Percentiles rank a stretch among this genome's conserved stretches.
Evolutionary conservation across 2,113 vertebrate genomes (phyloP).

Genomic region (Ammodramus savannarum): DNA sequence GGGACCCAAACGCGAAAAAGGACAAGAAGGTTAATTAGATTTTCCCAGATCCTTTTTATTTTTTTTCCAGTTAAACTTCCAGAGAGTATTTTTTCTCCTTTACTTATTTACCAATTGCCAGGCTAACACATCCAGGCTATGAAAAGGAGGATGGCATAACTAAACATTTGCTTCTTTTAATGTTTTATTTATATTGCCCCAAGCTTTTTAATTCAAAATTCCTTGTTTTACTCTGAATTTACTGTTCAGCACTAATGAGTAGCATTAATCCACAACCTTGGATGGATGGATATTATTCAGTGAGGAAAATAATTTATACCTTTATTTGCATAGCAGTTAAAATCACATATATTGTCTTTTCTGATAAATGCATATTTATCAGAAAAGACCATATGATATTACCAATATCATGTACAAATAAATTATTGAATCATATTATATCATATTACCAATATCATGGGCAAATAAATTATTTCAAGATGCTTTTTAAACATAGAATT

Average conservation of each 20-base stretch:
- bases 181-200: neutral
- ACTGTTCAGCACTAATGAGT: neutral
- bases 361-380: neutral
- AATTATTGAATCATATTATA: too few species aligned
- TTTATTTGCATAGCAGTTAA: neutral
- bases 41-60: neutral
- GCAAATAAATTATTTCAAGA: neutral
- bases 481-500: neutral
- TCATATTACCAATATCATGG: neutral
- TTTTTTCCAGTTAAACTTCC: neutral
- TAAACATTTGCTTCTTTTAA: neutral
- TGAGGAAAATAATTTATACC: neutral
- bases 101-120: accelerated
- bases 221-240: neutral
- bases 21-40: neutral
- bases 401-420: too few species aligned
- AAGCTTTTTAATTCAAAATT: neutral
- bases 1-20: too few species aligned
- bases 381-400: too few species aligned
- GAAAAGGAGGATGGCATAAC: neutral
- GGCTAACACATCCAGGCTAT: neutral
- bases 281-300: neutral
- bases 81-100: neutral
- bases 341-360: neutral
- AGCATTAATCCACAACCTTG: neutral